Evolutionary conservation across 2,888 invertebrate genomes (phyloP).

Genomic region (Steinernema scapterisci): DNA sequence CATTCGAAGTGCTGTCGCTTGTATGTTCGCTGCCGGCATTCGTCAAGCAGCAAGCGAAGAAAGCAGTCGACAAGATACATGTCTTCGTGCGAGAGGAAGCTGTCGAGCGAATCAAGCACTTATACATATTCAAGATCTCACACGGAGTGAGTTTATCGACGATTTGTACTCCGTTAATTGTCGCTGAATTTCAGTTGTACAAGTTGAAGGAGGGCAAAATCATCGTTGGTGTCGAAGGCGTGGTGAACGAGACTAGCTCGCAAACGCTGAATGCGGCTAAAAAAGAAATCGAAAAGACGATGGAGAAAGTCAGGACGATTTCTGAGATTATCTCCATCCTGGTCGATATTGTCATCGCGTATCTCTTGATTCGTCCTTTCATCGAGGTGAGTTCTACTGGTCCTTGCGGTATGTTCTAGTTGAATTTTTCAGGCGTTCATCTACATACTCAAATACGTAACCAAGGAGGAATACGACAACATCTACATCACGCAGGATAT

Average conservation of each 20-base stretch:
- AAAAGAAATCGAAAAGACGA: background rate
- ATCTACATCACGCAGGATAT: conserved; percentile 51
- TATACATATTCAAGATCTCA: too few species aligned
- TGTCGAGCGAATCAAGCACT: conserved; percentile 29
- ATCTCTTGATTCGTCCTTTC: conserved; percentile 36
- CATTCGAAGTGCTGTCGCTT: too few species aligned
- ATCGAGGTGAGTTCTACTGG: conserved; percentile 29
- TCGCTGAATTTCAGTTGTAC: background rate
- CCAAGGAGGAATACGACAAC: conserved; percentile 44
- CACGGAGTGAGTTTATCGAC: too few species aligned
- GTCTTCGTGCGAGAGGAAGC: too few species aligned
- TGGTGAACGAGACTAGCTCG: background rate
- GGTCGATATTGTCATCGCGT: conserved; percentile 20
- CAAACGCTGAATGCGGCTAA: too few species aligned
- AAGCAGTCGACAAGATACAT: too few species aligned
- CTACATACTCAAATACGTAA: background rate
- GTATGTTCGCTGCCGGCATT: too few species aligned
- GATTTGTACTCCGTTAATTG: too few species aligned
- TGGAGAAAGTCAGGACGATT: conserved; percentile 34
- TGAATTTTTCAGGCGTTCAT: background rate
- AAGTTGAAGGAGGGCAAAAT: conserved; percentile 14
- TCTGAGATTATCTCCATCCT: conserved; percentile 12
- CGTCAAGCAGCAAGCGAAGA: conserved; percentile 26
- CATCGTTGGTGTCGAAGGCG: background rate
- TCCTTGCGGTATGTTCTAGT: background rate